Evolutionary conservation across 1,140 invertebrate genomes (phyloP), one percentile per base, ranked within the genome.

Genomic region (Propsilocerus akamusi): DNA sequence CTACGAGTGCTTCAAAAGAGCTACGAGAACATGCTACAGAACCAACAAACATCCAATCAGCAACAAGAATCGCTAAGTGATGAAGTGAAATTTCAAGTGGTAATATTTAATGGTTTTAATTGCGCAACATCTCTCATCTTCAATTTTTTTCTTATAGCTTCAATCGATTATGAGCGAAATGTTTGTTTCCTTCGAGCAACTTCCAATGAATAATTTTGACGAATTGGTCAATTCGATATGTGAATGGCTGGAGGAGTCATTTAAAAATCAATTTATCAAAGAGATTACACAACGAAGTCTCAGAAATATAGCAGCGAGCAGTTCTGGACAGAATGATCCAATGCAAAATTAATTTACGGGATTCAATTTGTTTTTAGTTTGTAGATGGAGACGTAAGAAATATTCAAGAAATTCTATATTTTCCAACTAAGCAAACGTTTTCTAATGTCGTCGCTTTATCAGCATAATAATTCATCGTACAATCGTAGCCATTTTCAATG

Each of bases 1-100:
- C 68, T 97, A 47, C 76, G 89, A 47, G 97, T 97, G 34, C 89
- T 90, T 81, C 85, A 83, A 63, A 81, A 83, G 0, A 95, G 95
- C 64, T 96, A 97, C 65, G 91, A 97, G 62, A 86, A 92, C 60
- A 93, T 97, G 62, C 86, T 97, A 5, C 91, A 92, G 69, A 89
- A 90, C 22, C 90, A 96, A 64, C 90, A 96, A 61, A 84, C 91
- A 56, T 86, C 89, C 2, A 83, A 85, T 1, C 85, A 86, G 8
- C 80, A 84, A 48, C 83, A 89, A 62, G 83, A 82, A 57, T 74
- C 87, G 55, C 75, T 97, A 25, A 88, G 90, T 0, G 92, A 97
- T 68, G 88, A 95, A 68, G 79, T 88, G 30, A 97, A 97, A 68
- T 97, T 97, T 70, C 81, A 90, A 78, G 86, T 97, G 68, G 89